Evolutionary conservation across 2,888 invertebrate species (phyloP), one percentile per base, ranked within the genome.

Genomic region (Sarcophaga variegata): DNA sequence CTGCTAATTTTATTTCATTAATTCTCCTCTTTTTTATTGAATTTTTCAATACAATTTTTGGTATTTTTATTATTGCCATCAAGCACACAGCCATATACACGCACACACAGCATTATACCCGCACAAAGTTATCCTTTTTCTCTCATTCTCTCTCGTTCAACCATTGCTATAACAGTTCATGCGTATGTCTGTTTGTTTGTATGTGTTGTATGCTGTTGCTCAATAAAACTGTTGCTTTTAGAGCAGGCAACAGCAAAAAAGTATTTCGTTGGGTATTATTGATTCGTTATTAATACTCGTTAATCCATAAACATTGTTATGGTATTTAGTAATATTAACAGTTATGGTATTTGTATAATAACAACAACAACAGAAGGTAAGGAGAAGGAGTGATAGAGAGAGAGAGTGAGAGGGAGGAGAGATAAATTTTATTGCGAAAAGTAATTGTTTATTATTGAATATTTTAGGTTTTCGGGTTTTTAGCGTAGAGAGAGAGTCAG

Each of bases 151-250:
- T 37, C 37, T 37, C 10, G 37, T 37, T 2, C 8, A 37, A 2
- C 10, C 2, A 37, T 37, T 37, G 10, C 37, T 10, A 37, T 37
- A 37, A 10, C 37, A 17, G 14, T 12, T 54, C 54, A 4, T 71
- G 17, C 25, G 59, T 5, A 3, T 22, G 20, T n/a, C 14, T 11
- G 20, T n/a, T 20, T 11, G 20, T 27, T 5, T n/a, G 8, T 86
- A 83, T 80, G 71, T 77, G 71, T 37, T 37, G 22, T 37, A 37
- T 37, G 75, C 71, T 75, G 67, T 78, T 80, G 37, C 47, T 17
- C 25, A 72, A 87, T 89, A 89, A 91, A 91, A 91, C 91, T 91
- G 91, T 91, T 90, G 91, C 90, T 90, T 67, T 67, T 90, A 80
- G 82, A 14, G 54, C 17, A 54, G 17, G 17, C 37, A 54, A 54